Evolutionary conservation across 2,888 invertebrate genomes (phyloP).

Genomic region (Eupelmus urozonus): DNA sequence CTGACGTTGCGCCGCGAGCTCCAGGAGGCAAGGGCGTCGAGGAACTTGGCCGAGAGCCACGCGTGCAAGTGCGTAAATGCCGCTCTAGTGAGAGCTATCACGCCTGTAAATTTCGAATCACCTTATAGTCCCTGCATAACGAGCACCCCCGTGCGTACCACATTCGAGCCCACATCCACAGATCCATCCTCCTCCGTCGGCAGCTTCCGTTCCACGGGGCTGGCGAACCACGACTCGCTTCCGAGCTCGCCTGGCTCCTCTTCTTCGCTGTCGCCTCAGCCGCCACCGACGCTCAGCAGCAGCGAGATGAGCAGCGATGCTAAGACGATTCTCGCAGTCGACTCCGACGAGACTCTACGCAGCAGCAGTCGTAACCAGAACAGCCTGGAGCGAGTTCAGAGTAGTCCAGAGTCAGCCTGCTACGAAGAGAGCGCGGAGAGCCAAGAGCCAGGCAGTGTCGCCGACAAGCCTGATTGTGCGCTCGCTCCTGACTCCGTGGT

Average conservation of each 20-base stretch:
- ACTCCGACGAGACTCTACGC: too few species aligned
- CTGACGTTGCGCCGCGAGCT: conserved; percentile 74
- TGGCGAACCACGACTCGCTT: conserved; percentile 20
- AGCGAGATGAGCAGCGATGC: not conserved
- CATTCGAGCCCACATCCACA: conserved; percentile 39
- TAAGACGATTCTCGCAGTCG: not conserved
- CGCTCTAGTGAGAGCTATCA: conserved; percentile 28
- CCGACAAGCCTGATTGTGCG: not conserved
- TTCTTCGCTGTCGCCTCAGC: not conserved
- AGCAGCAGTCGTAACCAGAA: not conserved
- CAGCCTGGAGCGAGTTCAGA: not conserved
- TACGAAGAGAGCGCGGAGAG: not conserved
- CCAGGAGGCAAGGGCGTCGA: conserved; percentile 74
- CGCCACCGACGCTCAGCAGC: not conserved
- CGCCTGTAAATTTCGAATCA: conserved; percentile 54
- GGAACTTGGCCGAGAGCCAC: conserved; percentile 72
- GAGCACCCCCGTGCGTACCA: conserved; percentile 73
- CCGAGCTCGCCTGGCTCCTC: conserved; percentile 18
- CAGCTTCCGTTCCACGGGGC: conserved; percentile 40
- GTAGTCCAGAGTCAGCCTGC: not conserved
- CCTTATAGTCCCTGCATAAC: conserved; percentile 65
- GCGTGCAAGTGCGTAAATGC: conserved; percentile 75
- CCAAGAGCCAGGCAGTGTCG: not conserved
- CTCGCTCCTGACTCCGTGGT: conserved; percentile 67
- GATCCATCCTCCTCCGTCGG: conserved; percentile 33